These are phyloP conservation scores for Suncus etruscus DNA, from an alignment of 2,113 vertebrate species.

Conservation along the genomic window DNA sequence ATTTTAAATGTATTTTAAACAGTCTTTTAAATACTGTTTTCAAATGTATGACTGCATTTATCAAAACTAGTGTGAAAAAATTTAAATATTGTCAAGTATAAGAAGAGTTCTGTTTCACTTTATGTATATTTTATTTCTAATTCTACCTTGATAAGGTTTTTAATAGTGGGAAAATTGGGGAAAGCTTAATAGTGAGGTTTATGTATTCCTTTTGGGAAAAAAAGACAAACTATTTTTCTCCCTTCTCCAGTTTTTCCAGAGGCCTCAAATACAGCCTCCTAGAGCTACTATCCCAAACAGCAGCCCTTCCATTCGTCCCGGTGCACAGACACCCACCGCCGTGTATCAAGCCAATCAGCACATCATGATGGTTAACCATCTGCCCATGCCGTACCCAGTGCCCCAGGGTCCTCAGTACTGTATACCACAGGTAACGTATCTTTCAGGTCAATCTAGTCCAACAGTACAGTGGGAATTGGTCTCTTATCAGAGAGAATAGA, in stretches of 20 bases:
- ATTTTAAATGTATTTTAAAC: slow-evolving; percentile 13
- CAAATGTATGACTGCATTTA: slow-evolving; percentile 12
- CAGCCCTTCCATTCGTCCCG: slow-evolving; percentile 94
- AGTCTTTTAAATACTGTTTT: slow-evolving; percentile 56
- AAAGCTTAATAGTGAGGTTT: slow-evolving; percentile 22
- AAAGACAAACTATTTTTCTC: slow-evolving; percentile 42
- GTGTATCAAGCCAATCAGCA: slow-evolving; percentile 96
- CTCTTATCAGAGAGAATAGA: neutral
- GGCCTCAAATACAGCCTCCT: slow-evolving; percentile 96
- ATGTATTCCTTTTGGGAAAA: slow-evolving; percentile 33
- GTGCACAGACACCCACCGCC: slow-evolving; percentile 93
- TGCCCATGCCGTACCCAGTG: slow-evolving; percentile 95
- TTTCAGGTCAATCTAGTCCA: accelerated
- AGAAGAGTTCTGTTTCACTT: neutral
- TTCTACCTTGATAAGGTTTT: neutral
- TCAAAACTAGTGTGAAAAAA: slow-evolving; percentile 20
- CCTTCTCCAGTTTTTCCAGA: slow-evolving; percentile 94
- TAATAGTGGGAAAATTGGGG: slow-evolving; percentile 27
- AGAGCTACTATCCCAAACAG: slow-evolving; percentile 94
- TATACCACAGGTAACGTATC: slow-evolving; percentile 92
- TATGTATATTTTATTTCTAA: slow-evolving; percentile 35
- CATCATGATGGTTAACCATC: slow-evolving; percentile 98
- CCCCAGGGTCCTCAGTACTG: slow-evolving; percentile 98
- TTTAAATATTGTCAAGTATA: neutral
- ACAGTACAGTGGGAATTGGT: accelerated